These are phyloP conservation scores for Epirrhoe alternata DNA, from an alignment of 2,888 invertebrate species.

Conservation along the genomic window DNA sequence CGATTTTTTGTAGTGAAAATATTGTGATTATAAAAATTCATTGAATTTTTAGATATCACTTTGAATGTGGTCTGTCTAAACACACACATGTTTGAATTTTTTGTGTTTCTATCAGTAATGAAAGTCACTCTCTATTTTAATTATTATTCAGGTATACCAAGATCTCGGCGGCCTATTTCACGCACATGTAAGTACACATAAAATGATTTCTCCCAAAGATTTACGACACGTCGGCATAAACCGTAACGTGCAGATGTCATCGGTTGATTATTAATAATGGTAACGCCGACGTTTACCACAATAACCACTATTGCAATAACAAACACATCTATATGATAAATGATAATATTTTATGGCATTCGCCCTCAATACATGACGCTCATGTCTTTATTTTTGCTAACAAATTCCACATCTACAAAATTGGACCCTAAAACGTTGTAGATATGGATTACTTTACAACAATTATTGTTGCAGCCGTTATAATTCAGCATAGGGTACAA, in stretches of 20 bases:
- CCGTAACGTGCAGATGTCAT: conserved; percentile 74
- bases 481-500: conserved; percentile 64
- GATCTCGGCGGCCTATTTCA: conserved; percentile 47
- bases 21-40: conserved; percentile 8
- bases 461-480: conserved; percentile 50
- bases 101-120: not conserved
- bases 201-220: conserved; percentile 46
- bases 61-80: not conserved
- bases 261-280: conserved; percentile 73
- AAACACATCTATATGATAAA: conserved; percentile 81
- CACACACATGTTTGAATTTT: not conserved
- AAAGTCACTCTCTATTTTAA: not conserved
- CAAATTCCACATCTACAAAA: conserved; percentile 45
- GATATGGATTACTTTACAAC: conserved; percentile 40
- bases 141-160: conserved; percentile 12
- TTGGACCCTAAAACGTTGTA: conserved; percentile 26
- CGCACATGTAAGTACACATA: conserved; percentile 48
- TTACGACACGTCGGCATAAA: conserved; percentile 55
- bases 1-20: not conserved
- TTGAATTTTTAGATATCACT: not conserved
- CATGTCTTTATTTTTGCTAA: conserved; percentile 76
- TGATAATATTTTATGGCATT: conserved; percentile 80
- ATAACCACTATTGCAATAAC: conserved; percentile 76
- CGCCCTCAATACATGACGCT: conserved; percentile 75
- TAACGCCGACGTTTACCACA: conserved; percentile 81